phyloP scores from a whole-genome alignment of 1,140 invertebrate species.

The Lasaia peninsularis region DNA sequence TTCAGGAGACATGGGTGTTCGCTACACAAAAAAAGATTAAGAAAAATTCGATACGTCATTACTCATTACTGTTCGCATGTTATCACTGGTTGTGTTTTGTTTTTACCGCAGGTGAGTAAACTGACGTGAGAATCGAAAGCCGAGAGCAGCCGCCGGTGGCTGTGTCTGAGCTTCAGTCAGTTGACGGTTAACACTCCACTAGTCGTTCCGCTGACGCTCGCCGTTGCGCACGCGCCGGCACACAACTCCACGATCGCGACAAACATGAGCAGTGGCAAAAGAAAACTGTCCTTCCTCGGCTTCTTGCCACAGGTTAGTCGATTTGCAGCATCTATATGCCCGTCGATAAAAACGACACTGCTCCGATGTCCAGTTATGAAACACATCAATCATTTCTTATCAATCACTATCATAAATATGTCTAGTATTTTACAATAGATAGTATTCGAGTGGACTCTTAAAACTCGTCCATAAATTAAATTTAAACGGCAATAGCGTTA shows the following conservation, averaged over 20 bases:
- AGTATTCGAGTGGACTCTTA: neutral
- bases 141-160: constrained; percentile 19
- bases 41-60: no score
- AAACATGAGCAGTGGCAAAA: constrained; percentile 48
- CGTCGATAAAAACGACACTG: neutral
- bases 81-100: neutral
- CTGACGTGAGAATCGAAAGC: neutral
- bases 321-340: neutral
- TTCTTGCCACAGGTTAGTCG: constrained; percentile 56
- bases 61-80: no score
- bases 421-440: neutral
- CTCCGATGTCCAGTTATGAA: neutral
- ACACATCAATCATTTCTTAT: neutral
- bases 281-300: constrained; percentile 65
- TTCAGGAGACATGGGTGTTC: no score
- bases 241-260: constrained; percentile 17
- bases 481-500: neutral
- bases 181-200: constrained; percentile 19
- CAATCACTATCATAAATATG: neutral
- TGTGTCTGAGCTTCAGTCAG: constrained; percentile 22
- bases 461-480: neutral
- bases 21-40: no score
- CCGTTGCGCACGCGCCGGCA: constrained; percentile 23
- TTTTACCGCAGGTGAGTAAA: constrained; percentile 30
- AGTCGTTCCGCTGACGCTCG: constrained; percentile 34